A percentile compares a stretch with the other conserved stretches of the same genome.
Evolutionary conservation across 2,888 invertebrate species (phyloP).

Genomic region (Tholera decimalis): DNA sequence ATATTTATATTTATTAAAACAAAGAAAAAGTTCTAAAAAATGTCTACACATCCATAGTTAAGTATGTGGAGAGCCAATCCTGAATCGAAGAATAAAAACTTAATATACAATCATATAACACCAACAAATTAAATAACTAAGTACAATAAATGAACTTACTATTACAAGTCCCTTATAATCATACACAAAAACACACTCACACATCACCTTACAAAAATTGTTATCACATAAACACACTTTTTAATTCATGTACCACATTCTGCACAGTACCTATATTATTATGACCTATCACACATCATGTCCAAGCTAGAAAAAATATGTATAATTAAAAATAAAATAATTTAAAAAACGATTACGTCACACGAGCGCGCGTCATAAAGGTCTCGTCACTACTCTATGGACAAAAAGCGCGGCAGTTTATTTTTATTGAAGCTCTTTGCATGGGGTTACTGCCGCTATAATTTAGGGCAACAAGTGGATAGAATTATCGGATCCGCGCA

Average conservation of each 20-base stretch:
- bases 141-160: constrained; percentile 28
- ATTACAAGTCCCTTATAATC: not conserved
- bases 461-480: constrained; percentile 88
- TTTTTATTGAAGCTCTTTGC: constrained; percentile 85
- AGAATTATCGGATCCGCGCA: constrained; percentile 87
- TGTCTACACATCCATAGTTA: not conserved
- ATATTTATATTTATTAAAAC: not conserved
- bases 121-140: too few relatives aligned
- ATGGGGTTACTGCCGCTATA: constrained; percentile 86
- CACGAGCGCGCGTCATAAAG: constrained; percentile 73
- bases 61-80: not conserved
- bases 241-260: not conserved
- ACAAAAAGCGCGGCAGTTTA: constrained; percentile 82
- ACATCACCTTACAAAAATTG: constrained; percentile 5
- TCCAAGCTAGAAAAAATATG: constrained; percentile 20
- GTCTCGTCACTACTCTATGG: constrained; percentile 81
- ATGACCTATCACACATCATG: not conserved
- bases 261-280: not conserved
- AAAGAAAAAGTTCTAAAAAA: not conserved
- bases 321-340: constrained; percentile 54
- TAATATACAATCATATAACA: not conserved
- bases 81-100: not conserved
- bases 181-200: constrained; percentile 22
- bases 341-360: constrained; percentile 73
- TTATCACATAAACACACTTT: not conserved